Base-by-base conservation (phyloP, 2,888 invertebrate species). In the Abscondita cerata region DNA sequence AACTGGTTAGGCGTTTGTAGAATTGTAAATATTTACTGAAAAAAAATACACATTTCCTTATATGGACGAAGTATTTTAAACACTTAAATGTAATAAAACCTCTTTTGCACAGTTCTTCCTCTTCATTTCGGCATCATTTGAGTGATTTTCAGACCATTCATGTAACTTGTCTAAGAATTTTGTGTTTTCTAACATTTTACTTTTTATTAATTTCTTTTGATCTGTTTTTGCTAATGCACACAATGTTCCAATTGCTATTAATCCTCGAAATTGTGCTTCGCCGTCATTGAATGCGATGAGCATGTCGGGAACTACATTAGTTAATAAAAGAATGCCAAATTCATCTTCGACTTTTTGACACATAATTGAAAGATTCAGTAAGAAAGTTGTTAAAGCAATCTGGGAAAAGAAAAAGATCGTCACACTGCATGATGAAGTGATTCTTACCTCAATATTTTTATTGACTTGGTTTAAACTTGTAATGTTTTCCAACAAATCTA, bases 241-340 rank as follows among this genome's bases (percentile, higher is more conserved):
- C 12, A 94, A 76, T 0, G 93, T 93, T 47, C 94, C 93, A 25
- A 93, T 79, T 0, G 89, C 89, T 13, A 95, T 91, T 13, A 95
- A 84, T 18, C 86, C 82, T 75, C 95, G 86, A 80, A 87, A 93
- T 59, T 88, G 85, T 0, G 93, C 92, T 76, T 94, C 93, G 1
- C 85, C 80, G 70, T 92, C 91, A 0, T 83, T 84, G 46, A 89
- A 76, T 65, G 78, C 83, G 0, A 82, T 80, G 50, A 90, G 76
- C 38, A 88, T 76, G 63, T 83, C 83, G 1, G 86, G 80, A 34
- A 86, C 73, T 16, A 84, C 83, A 70, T 86, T 85, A 11, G 85
- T 80, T 19, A 86, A 75, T 48, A 84, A 83, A 3, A 79, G 79
- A 66, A 80, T 78, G 44, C 81, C 80, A 53, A 77, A 63, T 46